Evolutionary conservation across 2,888 invertebrate species (phyloP).

Genomic region (Sesia bembeciformis): DNA sequence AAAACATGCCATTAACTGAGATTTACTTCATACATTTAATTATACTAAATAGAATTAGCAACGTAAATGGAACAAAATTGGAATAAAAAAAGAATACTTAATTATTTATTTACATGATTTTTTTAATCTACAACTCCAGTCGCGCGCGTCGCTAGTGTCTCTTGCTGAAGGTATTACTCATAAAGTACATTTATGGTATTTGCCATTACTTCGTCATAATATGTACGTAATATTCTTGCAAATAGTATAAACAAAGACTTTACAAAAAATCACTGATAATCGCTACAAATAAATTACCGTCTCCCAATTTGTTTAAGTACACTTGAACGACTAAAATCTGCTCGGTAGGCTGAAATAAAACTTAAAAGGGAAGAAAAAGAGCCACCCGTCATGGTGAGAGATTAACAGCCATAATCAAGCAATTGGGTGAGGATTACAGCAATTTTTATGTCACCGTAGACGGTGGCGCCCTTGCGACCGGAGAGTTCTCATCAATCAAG

Average conservation of each 20-base stretch:
- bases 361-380: conserved; percentile 36
- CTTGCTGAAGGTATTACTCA: background rate
- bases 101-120: too few relatives aligned
- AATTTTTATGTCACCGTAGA: conserved; percentile 53
- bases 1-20: too few relatives aligned
- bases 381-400: conserved; percentile 43
- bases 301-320: conserved; percentile 64
- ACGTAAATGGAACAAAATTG: too few relatives aligned
- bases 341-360: conserved; percentile 43
- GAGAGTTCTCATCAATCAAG: conserved; percentile 38
- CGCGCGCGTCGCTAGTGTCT: background rate
- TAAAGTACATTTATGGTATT: background rate
- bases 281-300: background rate
- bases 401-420: conserved; percentile 69
- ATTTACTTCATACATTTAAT: too few relatives aligned
- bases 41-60: too few relatives aligned
- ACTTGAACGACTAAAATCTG: conserved; percentile 51
- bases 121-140: too few relatives aligned
- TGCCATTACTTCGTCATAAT: background rate
- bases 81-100: too few relatives aligned
- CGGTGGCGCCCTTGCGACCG: conserved; percentile 17
- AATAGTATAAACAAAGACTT: too few relatives aligned
- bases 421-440: conserved; percentile 62
- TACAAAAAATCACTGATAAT: background rate
- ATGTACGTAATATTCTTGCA: background rate